A percentile compares a stretch with the other conserved stretches of the same genome.
phyloP scores from a whole-genome alignment of 2,797 vertebrate species.

The Anableps anableps region DNA sequence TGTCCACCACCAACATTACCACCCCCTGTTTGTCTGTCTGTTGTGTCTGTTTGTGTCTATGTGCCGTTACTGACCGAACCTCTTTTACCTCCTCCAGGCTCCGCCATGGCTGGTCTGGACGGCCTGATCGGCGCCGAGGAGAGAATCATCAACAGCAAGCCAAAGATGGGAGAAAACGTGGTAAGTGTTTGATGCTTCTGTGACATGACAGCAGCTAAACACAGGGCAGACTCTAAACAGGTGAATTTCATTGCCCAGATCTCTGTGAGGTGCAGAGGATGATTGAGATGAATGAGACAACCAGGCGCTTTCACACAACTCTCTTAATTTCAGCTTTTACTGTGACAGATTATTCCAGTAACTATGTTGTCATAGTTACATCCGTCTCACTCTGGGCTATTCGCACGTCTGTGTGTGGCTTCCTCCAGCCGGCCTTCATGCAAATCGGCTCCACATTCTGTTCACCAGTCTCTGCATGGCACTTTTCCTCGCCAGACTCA shows the following conservation, averaged over 20 bases:
- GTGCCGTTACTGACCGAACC: slow-evolving; percentile 40
- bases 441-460: slow-evolving; percentile 45
- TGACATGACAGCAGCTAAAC: background rate
- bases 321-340: slow-evolving; percentile 54
- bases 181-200: slow-evolving; percentile 77
- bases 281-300: slow-evolving; percentile 20
- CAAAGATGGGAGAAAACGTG: slow-evolving; percentile 90
- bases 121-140: slow-evolving; percentile 93
- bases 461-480: slow-evolving; percentile 62
- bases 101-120: slow-evolving; percentile 88
- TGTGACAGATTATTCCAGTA: slow-evolving; percentile 46
- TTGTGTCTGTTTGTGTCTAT: slow-evolving; percentile 24
- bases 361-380: slow-evolving; percentile 71
- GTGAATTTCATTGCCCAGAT: slow-evolving; percentile 3
- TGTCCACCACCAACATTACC: slow-evolving; percentile 44
- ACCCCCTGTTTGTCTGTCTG: slow-evolving; percentile 34
- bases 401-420: slow-evolving; percentile 40
- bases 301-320: slow-evolving; percentile 46
- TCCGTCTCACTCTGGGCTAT: slow-evolving; percentile 46
- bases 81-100: slow-evolving; percentile 82
- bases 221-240: background rate
- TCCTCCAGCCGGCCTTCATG: slow-evolving; percentile 40
- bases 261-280: slow-evolving; percentile 7
- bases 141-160: slow-evolving; percentile 93
- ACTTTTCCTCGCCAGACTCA: slow-evolving; percentile 44